phyloP scores from a whole-genome alignment of 2,113 vertebrate genomes.

The Pyrgilauda ruficollis region DNA sequence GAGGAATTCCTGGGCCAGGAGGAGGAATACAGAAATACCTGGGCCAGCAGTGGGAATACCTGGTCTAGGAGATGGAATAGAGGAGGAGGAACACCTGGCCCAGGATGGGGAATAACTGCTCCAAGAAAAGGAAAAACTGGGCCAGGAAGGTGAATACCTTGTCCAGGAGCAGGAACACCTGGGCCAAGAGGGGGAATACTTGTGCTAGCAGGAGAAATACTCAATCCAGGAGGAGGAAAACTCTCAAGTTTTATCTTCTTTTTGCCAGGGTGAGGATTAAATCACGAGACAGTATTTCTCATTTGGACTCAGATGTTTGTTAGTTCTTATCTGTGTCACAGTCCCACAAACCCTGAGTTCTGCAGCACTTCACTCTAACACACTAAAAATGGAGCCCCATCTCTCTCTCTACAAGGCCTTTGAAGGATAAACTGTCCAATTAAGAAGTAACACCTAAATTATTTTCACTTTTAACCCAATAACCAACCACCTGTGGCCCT shows the following conservation, averaged over 20 bases:
- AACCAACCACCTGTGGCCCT: no score
- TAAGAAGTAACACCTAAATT: no score
- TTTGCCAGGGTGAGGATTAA: neutral
- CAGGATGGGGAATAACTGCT: neutral
- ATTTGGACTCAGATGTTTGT: neutral
- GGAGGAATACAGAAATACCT: neutral
- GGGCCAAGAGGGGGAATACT: neutral
- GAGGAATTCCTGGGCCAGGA: no score
- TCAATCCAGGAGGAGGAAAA: neutral
- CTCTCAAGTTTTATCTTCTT: neutral
- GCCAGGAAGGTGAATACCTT: no score
- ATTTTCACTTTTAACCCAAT: no score
- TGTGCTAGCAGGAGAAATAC: neutral
- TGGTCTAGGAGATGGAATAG: neutral
- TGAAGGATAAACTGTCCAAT: no score
- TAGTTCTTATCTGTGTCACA: neutral
- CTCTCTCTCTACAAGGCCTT: no score
- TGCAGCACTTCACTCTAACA: neutral
- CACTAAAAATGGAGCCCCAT: neutral
- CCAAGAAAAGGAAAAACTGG: neutral
- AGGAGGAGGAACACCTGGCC: neutral
- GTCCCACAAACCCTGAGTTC: neutral
- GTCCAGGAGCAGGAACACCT: neutral
- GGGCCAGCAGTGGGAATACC: no score
- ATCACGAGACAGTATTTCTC: neutral